Conservation (phyloP, 2,113 vertebrate species). For the Lanius collurio region DNA sequence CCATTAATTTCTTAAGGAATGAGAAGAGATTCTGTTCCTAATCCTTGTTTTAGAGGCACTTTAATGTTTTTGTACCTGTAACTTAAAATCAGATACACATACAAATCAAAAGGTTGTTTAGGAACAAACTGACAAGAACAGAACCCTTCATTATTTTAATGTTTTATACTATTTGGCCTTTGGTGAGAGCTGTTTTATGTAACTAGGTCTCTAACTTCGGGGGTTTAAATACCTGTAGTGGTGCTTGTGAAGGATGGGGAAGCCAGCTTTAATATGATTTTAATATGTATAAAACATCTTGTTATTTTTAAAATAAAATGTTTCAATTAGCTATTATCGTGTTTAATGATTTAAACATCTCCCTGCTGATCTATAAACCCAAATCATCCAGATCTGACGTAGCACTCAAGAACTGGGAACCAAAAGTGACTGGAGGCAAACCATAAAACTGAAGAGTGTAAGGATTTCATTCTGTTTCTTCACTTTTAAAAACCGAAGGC, state of each 20-base stretch:
- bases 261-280: not conserved
- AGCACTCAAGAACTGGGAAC: not conserved
- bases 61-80: rapidly evolving
- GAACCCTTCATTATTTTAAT: not conserved
- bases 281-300: not conserved
- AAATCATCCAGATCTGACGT: not conserved
- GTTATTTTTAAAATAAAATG: not conserved
- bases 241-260: not conserved
- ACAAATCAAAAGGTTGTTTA: not conserved
- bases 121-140: not conserved
- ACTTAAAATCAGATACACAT: not conserved
- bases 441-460: not conserved
- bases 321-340: not conserved
- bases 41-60: not conserved
- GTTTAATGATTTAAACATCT: conserved; percentile 6
- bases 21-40: not conserved
- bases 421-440: not conserved
- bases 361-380: conserved; percentile 29
- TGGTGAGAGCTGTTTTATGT: not conserved
- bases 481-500: not conserved
- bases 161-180: not conserved
- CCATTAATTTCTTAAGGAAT: not conserved
- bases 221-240: not conserved
- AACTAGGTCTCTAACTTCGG: not conserved
- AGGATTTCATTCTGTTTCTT: not conserved